phyloP scores from a whole-genome alignment of 2,888 invertebrate species.

The Aphodius granarius region DNA sequence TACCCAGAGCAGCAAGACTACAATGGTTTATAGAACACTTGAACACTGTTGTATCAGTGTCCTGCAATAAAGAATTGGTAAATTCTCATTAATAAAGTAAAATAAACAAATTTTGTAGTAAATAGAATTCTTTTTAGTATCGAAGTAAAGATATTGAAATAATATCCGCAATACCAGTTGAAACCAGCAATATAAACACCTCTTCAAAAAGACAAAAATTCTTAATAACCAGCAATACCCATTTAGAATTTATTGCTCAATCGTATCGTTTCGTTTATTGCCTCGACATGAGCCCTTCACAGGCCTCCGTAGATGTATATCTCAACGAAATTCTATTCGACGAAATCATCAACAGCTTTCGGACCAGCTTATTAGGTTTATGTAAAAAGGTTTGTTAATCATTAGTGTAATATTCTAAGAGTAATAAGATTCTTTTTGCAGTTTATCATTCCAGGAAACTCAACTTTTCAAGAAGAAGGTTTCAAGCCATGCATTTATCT shows the following conservation, averaged over 20 bases:
- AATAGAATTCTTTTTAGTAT: constrained; percentile 43
- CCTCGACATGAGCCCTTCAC: constrained; percentile 77
- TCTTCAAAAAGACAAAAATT: too few species aligned
- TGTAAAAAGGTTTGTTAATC: constrained; percentile 57
- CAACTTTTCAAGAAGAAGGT: too few species aligned
- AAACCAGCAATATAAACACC: constrained; percentile 43
- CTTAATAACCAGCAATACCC: constrained; percentile 60
- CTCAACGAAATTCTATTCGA: constrained; percentile 64
- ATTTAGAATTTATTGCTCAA: constrained; percentile 69
- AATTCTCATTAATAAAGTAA: constrained; percentile 29
- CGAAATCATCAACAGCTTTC: constrained; percentile 61
- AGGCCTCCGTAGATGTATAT: constrained; percentile 68
- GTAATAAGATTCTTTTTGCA: constrained; percentile 49
- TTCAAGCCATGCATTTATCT: constrained; percentile 71
- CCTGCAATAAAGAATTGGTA: constrained; percentile 47
- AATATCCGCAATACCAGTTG: constrained; percentile 64
- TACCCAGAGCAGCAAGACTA: constrained; percentile 72
- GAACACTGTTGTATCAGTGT: constrained; percentile 60
- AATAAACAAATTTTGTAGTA: background rate
- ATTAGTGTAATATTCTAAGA: background rate
- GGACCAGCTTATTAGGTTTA: constrained; percentile 59
- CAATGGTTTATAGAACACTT: constrained; percentile 75
- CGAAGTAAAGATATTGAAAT: constrained; percentile 63
- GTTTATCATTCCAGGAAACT: constrained; percentile 71
- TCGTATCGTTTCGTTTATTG: constrained; percentile 74